Percentiles rank a stretch among this genome's conserved stretches.
These are phyloP conservation scores for Anabas testudineus DNA, from an alignment of 2,797 vertebrate genomes.

Conservation along the genomic window DNA sequence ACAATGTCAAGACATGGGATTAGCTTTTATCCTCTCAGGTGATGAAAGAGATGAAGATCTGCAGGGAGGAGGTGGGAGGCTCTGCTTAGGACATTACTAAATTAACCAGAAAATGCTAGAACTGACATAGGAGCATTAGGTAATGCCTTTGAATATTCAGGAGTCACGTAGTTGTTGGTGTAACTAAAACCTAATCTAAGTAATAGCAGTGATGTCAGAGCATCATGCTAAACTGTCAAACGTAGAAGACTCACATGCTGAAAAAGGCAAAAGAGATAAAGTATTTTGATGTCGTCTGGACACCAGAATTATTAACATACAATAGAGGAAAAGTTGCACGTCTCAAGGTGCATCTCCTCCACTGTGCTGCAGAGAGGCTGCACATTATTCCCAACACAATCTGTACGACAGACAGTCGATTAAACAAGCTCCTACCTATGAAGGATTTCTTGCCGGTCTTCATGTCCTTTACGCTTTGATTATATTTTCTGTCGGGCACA, in stretches of 20 bases:
- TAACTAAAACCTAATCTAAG: constrained; percentile 15
- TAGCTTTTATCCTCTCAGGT: constrained; percentile 48
- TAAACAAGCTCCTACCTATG: constrained; percentile 76
- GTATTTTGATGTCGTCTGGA: neutral
- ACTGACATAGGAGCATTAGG: constrained; percentile 14
- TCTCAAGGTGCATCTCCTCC: constrained; percentile 31
- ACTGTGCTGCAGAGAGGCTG: constrained; percentile 27
- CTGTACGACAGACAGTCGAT: constrained; percentile 17
- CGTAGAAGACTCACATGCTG: neutral
- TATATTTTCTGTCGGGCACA: constrained; percentile 5
- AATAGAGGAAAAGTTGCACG: constrained; percentile 39
- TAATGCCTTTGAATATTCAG: neutral
- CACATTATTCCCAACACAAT: constrained; percentile 18
- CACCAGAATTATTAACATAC: neutral
- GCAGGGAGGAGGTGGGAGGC: constrained; percentile 19
- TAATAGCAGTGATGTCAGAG: constrained; percentile 24
- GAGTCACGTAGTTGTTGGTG: constrained; percentile 1
- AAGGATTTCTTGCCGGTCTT: constrained; percentile 85
- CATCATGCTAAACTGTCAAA: constrained; percentile 17
- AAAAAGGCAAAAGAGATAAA: neutral
- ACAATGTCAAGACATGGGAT: constrained; percentile 1
- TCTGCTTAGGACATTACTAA: constrained; percentile 24
- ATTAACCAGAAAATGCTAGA: constrained; percentile 36
- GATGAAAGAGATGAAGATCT: constrained; percentile 36
- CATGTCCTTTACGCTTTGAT: constrained; percentile 66